Evolutionary conservation across 2,888 invertebrate species (phyloP), one percentile per base, ranked within the genome.

Genomic region (Smittia aterrima): DNA sequence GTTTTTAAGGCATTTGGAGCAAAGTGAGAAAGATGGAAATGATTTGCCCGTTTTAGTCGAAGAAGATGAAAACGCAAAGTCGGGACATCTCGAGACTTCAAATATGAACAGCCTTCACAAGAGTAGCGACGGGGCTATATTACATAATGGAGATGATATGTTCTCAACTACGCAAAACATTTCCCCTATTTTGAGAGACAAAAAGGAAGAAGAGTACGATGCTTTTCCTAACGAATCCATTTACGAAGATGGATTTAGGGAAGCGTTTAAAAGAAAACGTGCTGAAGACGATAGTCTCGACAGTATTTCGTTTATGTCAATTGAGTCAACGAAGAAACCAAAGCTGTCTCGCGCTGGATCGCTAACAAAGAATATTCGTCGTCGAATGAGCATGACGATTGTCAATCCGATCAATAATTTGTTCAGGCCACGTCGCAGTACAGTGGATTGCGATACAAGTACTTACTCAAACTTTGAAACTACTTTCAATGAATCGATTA

Each of bases 381-480:
- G 83, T 0, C 82, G 83, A 24, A 81, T 83, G 79, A 83, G 82
- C 74, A 83, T 83, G 77, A 82, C 81, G 11, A 81, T 82, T 0
- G 80, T 80, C 47, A 82, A 82, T 18, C 82, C 82, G 27, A 78
- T 82, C 62, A 78, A 79, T n/a, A 81, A 79, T 71, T 79, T 79
- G 75, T 76, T 79, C 40, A 76, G 78, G n/a, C 76, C 77, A 3
- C 74, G 78, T 41, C 77, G 79, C 53, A 78, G 77, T 76, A 79
- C 79, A 53, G 77, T 78, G 53, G 79, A 79, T 77, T 79, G 79
- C 27, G 80, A 83, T 77, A 80, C 80, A 71, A 82, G 83, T 6
- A 76, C 81, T 75, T 79, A 80, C 54, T 82, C 82, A 4, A 78
- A 54, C 38, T 32, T 81, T 6, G 81, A 81, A 73, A 79, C 78